Evolutionary conservation across 2,113 vertebrate genomes (phyloP), one percentile per base, ranked within the genome.

Genomic region (Xenopus tropicalis): DNA sequence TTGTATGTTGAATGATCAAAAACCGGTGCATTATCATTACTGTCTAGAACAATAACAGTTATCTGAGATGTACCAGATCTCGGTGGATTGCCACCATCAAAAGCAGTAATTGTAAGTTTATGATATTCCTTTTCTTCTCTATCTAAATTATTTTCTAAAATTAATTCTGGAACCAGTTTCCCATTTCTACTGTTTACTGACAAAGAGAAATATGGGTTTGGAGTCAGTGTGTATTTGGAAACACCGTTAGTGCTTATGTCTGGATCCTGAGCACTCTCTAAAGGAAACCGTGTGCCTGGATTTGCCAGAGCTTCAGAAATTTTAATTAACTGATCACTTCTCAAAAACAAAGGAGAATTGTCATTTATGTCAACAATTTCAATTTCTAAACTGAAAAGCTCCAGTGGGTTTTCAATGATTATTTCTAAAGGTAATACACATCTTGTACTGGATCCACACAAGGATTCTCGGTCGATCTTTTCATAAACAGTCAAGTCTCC

Each of bases 221-320:
- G 79, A 16, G 80, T 87, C n/a, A 91, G 80, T 42, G 82, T 70
- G 65, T 90, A 90, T 61, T 78, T 86, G 69, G 86, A 84, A 4
- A 90, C 74, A 13, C 85, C 69, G 63, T 89, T 90, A 20, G 76
- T 62, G 8, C 86, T 85, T 72, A 90, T 82, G 61, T 92, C 88
- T 44, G 84, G 68, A 77, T 90, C 90, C 20, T 71, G 64, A 22
- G 88, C 86, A 64, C 83, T 84, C 16, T 82, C 85, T 52, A 89
- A 78, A 59, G 80, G 61, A 69, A 92, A 65, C 19, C 88, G 74
- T 29, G 70, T 81, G 4, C 85, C 22, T 44, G 88, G 69, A 17
- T n/a, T 54, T 17, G 16, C 52, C 17, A 54, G 17, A 9, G 19
- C 16, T 54, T 54, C 52, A 4, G 52, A n/a, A n/a, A 54, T 54